Evolutionary conservation across 2,888 invertebrate species (phyloP), one percentile per base, ranked within the genome.

Genomic region (Mongoloraphidia duomilia): DNA sequence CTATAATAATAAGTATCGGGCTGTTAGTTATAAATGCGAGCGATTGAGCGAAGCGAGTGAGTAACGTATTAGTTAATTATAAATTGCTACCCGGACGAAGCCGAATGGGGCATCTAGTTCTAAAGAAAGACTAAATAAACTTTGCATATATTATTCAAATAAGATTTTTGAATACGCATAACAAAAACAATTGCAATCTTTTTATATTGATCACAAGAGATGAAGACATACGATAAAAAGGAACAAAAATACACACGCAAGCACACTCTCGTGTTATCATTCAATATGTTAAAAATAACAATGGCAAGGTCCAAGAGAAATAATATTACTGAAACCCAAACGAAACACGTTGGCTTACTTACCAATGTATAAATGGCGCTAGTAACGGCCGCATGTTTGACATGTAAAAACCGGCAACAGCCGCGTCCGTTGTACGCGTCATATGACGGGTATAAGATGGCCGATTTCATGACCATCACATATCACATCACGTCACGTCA

Each of bases 351-450:
- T 45, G 43, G 39, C 14, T 40, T 46, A 71, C 80, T 79, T 65
- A 83, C 83, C 76, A 83, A 67, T 52, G 82, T 82, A 63, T 83
- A 84, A 59, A 82, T 76, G 52, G 81, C 82, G 62, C 82, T 80
- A 54, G 78, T 80, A 60, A 82, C 76, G 46, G 83, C 82, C 52
- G 82, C 80, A 66, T 83, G 80, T 65, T 81, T 80, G 56, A 80
- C 79, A 68, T 82, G 80, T 55, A 82, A 65, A 57, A 79, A 71
- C 56, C 81, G 76, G 63, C 82, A 82, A 60, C 70, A 80, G 59
- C 69, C 68, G 57, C 67, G 65, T 51, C 66, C 65, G 34, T 57
- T 56, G 34, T 61, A 57, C 56, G 68, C 66, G 57, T 72, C 73
- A 58, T 73, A 71, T 12, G 44, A 34, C 34, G 71, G 71, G 65